Evolutionary conservation across 2,113 vertebrate genomes (phyloP).

Genomic region (Catagonus wagneri): DNA sequence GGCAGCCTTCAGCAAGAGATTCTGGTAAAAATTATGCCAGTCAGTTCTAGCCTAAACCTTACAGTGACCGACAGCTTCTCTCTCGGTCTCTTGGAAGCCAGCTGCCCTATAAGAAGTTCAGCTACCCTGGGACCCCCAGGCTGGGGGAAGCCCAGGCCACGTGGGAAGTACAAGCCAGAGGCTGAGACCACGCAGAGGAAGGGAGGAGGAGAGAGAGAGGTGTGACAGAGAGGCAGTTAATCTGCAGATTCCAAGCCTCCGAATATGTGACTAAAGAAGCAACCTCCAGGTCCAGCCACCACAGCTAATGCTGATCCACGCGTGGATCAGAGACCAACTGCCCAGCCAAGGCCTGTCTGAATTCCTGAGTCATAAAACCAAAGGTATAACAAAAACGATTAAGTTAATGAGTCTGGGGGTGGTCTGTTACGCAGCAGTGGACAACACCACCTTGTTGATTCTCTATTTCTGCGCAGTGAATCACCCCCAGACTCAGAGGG

Average conservation of each 20-base stretch:
- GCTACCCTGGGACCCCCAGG: neutral
- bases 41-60: neutral
- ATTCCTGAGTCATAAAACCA: neutral
- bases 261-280: neutral
- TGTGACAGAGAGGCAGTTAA: neutral
- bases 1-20: neutral
- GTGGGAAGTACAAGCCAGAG: neutral
- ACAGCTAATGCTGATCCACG: neutral
- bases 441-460: neutral
- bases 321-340: neutral
- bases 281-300: neutral
- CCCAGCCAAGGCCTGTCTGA: neutral
- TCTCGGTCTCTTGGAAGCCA: neutral
- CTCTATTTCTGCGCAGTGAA: neutral
- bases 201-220: rapidly evolving
- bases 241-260: neutral
- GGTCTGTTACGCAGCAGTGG: neutral
- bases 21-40: slow-evolving; percentile 9
- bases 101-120: neutral
- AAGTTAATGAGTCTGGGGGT: neutral
- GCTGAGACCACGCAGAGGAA: neutral
- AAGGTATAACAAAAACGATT: neutral
- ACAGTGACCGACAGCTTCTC: neutral
- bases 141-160: neutral
- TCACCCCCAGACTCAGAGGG: neutral